phyloP scores from a whole-genome alignment of 2,113 vertebrate genomes.

The Aythya baeri region DNA sequence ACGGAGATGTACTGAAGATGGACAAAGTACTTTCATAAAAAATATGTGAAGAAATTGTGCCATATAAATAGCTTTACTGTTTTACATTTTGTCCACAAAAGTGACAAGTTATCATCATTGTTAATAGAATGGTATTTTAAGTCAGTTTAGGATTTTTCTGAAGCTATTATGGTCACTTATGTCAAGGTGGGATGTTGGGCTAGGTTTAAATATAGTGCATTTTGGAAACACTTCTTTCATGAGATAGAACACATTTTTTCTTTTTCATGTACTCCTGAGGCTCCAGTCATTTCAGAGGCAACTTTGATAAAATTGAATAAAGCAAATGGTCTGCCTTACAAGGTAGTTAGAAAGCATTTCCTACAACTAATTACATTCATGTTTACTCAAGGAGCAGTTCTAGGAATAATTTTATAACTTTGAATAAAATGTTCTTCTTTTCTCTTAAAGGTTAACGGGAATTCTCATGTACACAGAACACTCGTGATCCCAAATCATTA shows the following conservation, averaged over 20 bases:
- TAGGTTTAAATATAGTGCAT: neutral
- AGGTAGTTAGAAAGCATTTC: neutral
- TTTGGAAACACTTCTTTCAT: neutral
- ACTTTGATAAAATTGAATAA: neutral
- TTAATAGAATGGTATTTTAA: neutral
- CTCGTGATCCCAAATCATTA: neutral
- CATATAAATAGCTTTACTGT: neutral
- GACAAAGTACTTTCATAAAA: neutral
- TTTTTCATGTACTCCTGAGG: neutral
- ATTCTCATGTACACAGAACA: neutral
- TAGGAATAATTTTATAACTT: conserved; percentile 1
- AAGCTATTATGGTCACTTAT: neutral
- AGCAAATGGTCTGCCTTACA: neutral
- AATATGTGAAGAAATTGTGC: neutral
- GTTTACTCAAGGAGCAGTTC: neutral
- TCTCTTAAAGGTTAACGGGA: neutral
- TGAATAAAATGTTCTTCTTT: neutral
- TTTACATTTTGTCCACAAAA: neutral
- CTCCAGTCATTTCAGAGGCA: neutral
- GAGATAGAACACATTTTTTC: neutral
- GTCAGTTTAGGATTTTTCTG: neutral
- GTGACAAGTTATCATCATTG: neutral
- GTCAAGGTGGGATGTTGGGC: neutral
- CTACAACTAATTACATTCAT: neutral
- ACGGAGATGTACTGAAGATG: neutral